Evolutionary conservation across 2,888 invertebrate species (phyloP).

Genomic region (Lymantria monacha): DNA sequence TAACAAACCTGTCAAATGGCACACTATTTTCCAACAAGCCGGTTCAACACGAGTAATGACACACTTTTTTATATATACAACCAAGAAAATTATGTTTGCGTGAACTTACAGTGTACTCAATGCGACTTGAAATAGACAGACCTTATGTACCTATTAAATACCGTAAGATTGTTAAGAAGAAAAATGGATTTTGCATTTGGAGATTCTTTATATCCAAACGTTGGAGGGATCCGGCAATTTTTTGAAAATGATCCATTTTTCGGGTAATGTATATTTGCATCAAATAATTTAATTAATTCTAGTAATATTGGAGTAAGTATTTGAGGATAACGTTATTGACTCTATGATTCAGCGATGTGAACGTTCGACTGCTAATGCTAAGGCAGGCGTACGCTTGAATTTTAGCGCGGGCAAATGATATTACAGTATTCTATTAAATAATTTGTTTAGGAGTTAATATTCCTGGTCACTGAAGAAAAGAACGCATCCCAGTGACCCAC

Average conservation of each 20-base stretch:
- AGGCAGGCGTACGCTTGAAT: no score
- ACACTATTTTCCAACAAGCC: conserved; percentile 51
- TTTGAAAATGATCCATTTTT: conserved; percentile 62
- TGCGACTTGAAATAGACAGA: conserved; percentile 34
- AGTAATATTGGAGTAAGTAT: neutral
- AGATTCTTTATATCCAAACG: conserved; percentile 66
- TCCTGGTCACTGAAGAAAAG: no score
- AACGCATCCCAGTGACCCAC: no score
- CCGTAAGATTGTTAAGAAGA: conserved; percentile 43
- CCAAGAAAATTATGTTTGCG: conserved; percentile 61
- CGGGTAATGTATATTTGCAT: conserved; percentile 52
- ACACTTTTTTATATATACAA: conserved; percentile 43
- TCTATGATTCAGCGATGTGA: no score
- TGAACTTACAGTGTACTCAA: conserved; percentile 47
- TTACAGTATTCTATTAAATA: no score
- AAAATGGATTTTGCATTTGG: conserved; percentile 75
- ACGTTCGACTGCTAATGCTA: no score
- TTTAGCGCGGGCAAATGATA: no score
- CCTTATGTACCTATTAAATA: conserved; percentile 48
- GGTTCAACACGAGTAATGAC: conserved; percentile 49
- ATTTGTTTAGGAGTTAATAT: no score
- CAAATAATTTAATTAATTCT: neutral
- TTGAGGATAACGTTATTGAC: no score
- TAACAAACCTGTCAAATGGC: conserved; percentile 69
- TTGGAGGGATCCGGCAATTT: conserved; percentile 58